Base-by-base conservation (phyloP, 2,113 vertebrate genomes). In the Silurus glanis region DNA sequence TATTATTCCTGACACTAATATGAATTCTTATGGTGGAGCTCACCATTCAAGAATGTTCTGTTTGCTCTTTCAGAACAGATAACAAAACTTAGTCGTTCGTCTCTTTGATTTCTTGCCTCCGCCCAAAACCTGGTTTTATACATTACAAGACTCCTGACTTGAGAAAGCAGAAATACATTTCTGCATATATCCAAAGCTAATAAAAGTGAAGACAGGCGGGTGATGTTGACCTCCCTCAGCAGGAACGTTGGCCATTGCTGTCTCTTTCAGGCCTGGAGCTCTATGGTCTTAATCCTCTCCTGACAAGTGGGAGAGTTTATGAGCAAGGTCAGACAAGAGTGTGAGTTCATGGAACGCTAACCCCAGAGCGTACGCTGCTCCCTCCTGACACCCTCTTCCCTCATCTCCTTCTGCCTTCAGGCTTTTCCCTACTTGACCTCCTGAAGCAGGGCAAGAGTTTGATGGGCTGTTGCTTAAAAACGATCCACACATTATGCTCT, bases 271-370 rank as follows among this genome's bases (percentile, higher is more conserved):
- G 91, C 92, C 55, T 10, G 82, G 92, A 91, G 89, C 85, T 86
- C 75, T 87, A 61, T 51, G 56, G 80, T 58, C 75, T 85, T 80
- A 86, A 79, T 89, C 88, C 90, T 83, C 90, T 89, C 89, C 89
- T 90, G 78, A 91, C 89, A 89, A 94, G 92, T 88, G 90, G 87
- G 90, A 89, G 85, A 89, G 89, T 93, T 95, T 92, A 93, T 87
- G 91, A 93, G 91, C 71, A 91, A 93, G 94, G 93, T 95, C 93
- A 93, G 88, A 67, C 82, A 74, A 45, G 88, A 91, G 87, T 91
- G 37, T n/a, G 80, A 89, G 89, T 92, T 93, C 89, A 90, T 92
- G 92, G 59, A 86, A 86, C 78, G 59, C 75, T 67, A 69, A 83
- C 66, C 85, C 55, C 49, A 72, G 69, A 87, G 83, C 66, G 47